These are phyloP conservation scores for Emys orbicularis DNA, from an alignment of 2,797 vertebrate genomes.

Conservation along the genomic window DNA sequence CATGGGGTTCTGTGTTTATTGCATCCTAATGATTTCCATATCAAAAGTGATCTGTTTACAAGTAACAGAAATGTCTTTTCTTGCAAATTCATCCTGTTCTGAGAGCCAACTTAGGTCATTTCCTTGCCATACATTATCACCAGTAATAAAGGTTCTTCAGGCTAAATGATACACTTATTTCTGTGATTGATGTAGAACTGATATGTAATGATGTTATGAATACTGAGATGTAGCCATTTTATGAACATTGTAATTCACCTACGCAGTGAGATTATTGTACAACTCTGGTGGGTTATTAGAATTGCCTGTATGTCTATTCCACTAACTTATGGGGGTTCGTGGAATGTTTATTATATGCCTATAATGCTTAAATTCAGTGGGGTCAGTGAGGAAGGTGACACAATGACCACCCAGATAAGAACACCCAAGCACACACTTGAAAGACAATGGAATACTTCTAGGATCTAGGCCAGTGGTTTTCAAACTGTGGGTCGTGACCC, in stretches of 20 bases:
- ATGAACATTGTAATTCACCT: background rate
- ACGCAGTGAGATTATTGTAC: too few relatives aligned
- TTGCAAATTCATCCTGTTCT: background rate
- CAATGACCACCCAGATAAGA: background rate
- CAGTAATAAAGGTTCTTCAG: background rate
- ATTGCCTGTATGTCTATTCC: background rate
- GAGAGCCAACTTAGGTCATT: background rate
- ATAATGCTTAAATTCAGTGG: background rate
- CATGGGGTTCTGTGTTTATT: background rate
- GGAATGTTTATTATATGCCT: background rate
- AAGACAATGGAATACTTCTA: background rate
- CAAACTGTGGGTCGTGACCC: too few relatives aligned
- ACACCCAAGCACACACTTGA: background rate
- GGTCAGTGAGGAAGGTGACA: background rate
- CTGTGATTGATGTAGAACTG: background rate
- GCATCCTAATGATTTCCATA: background rate
- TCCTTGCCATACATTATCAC: background rate
- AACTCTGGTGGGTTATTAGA: background rate
- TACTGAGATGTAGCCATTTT: background rate
- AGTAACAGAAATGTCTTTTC: background rate
- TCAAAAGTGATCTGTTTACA: background rate
- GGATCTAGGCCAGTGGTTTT: background rate
- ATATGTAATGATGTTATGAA: background rate
- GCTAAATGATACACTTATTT: background rate
- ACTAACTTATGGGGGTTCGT: background rate